phyloP scores from a whole-genome alignment of 2,113 vertebrate genomes.

The Pseudonaja textilis region DNA sequence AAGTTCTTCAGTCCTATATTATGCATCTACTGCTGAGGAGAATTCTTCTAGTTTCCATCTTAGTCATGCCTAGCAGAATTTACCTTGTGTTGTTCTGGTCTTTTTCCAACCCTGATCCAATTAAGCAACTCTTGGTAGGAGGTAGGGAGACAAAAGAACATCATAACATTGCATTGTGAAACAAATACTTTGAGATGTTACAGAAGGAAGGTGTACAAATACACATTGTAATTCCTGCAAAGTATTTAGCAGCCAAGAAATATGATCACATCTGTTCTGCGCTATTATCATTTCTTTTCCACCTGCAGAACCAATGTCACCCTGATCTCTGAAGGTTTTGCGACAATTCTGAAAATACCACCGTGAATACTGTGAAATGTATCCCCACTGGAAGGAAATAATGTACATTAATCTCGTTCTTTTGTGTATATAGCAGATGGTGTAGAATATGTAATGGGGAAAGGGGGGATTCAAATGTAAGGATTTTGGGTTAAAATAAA shows the following conservation, averaged over 20 bases:
- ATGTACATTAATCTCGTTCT: conserved; percentile 36
- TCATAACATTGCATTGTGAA: background rate
- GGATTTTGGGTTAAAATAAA: background rate
- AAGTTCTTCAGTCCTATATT: background rate
- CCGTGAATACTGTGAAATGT: background rate
- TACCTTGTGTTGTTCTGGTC: background rate
- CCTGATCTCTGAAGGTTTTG: conserved; percentile 43
- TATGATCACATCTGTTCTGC: conserved; percentile 31
- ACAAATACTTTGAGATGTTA: background rate
- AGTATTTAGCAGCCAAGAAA: conserved; percentile 8
- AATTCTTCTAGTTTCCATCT: background rate
- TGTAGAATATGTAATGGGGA: conserved; percentile 2
- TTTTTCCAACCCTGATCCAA: background rate
- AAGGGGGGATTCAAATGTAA: background rate
- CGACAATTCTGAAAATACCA: conserved; percentile 23
- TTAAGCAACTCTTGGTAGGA: background rate
- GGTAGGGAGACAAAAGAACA: background rate
- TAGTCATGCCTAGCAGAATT: background rate
- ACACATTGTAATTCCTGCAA: background rate
- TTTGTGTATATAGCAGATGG: conserved; percentile 39
- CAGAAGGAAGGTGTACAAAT: background rate
- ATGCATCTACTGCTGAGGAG: background rate
- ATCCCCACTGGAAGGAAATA: conserved; percentile 41
- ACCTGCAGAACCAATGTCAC: conserved; percentile 17
- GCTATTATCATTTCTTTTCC: conserved; percentile 27